Evolutionary conservation across 1,140 invertebrate species (phyloP).

Genomic region (Acromyrmex charruanus): DNA sequence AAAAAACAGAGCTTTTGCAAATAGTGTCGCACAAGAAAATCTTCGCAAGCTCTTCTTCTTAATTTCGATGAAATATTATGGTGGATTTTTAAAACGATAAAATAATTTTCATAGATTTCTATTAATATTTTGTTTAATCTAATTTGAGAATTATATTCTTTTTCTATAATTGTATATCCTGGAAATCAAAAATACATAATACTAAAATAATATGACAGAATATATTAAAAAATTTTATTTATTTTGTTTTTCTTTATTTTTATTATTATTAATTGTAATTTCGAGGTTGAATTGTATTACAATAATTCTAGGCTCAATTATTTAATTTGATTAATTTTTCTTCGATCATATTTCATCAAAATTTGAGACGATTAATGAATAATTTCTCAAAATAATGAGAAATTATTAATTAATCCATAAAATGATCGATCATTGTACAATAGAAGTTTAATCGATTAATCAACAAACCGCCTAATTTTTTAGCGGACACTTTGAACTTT

Average conservation of each 20-base stretch:
- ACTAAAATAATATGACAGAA: background rate
- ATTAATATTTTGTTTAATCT: background rate
- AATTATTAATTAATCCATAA: background rate
- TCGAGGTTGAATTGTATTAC: background rate
- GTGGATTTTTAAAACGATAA: background rate
- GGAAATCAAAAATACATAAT: background rate
- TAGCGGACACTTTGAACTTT: slow-evolving; percentile 48
- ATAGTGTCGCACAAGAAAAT: background rate
- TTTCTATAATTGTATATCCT: background rate
- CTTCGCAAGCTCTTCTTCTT: background rate
- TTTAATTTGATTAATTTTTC: background rate
- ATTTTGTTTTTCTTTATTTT: background rate
- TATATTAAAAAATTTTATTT: background rate
- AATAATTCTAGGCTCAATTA: background rate
- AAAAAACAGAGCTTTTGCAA: slow-evolving; percentile 15
- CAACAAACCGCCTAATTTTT: slow-evolving; percentile 32
- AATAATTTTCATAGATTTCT: background rate
- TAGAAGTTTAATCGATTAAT: slow-evolving; percentile 19
- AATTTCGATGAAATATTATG: slow-evolving; percentile 24
- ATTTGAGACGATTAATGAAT: background rate
- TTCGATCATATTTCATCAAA: slow-evolving; percentile 16
- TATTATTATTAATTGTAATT: slow-evolving; percentile 12
- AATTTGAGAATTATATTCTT: background rate
- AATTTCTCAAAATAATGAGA: background rate
- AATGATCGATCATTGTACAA: background rate